A percentile compares a stretch with the other conserved stretches of the same genome.
Evolutionary conservation across 2,797 vertebrate species (phyloP).

Genomic region (Sebastes alutus): DNA sequence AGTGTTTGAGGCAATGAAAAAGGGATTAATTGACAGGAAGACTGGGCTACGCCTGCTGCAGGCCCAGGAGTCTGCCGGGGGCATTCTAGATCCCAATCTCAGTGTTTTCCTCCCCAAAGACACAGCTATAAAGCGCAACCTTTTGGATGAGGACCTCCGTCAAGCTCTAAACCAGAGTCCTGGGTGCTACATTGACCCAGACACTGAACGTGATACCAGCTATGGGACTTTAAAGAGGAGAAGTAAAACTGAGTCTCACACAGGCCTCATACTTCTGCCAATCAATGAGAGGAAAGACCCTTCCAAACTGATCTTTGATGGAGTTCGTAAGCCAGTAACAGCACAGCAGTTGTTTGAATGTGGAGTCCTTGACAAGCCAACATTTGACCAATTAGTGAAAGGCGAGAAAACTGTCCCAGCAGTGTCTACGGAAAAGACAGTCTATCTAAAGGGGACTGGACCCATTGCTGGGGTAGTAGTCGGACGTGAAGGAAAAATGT

Average conservation of each 20-base stretch:
- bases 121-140: constrained; percentile 85
- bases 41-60: constrained; percentile 83
- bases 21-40: constrained; percentile 43
- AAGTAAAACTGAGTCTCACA: constrained; percentile 85
- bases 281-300: constrained; percentile 42
- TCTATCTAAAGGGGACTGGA: constrained; percentile 87
- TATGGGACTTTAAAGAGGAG: constrained; percentile 85
- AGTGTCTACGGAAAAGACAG: constrained; percentile 85
- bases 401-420: constrained; percentile 86
- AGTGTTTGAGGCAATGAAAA: constrained; percentile 81
- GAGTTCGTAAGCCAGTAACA: constrained; percentile 88
- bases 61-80: constrained; percentile 87
- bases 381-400: constrained; percentile 84
- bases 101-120: constrained; percentile 91
- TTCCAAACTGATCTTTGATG: constrained; percentile 83
- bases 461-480: constrained; percentile 86
- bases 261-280: constrained; percentile 83
- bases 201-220: constrained; percentile 82
- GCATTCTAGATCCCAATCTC: constrained; percentile 89
- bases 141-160: constrained; percentile 87
- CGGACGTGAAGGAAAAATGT: constrained; percentile 84
- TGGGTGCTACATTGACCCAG: constrained; percentile 88
- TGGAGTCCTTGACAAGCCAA: constrained; percentile 76
- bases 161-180: constrained; percentile 83
- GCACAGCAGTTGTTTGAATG: constrained; percentile 85